Base-by-base conservation (phyloP, 2,888 invertebrate species). In the Drosophila prostipennis region DNA sequence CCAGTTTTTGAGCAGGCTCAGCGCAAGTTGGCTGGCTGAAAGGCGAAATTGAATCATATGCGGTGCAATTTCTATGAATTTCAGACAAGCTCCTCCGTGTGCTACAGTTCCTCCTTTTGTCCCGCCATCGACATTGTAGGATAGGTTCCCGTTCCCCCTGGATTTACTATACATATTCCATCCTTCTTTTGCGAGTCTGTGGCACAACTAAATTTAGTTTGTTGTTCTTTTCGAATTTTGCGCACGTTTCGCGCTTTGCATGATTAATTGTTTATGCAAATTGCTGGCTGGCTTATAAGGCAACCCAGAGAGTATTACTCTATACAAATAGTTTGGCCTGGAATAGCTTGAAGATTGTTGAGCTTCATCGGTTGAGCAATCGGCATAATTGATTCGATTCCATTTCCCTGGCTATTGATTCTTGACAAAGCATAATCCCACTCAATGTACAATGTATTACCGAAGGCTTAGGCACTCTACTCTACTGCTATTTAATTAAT, bases 241-340 rank as follows among this genome's bases (percentile, higher is more conserved):
- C 72, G 78, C 86, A 87, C 85, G 85, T 83, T 83, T 87, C 69
- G 55, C 76, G 79, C 73, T 82, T 77, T 80, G 82, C 80, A 84
- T 84, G 85, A 84, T 85, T 85, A 84, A 85, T 86, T 85, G 80
- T 74, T 82, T 80, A 86, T 86, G 85, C 85, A 79, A 86, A 86
- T 87, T 79, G 71, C 55, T 77, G 56, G 37, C 13, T 70, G 68
- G 76, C 79, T 84, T 80, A 75, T 68, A 75, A 69, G 77, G 73
- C 65, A 32, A 19, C 56, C 26, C 34, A 34, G 3, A 34, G 3
- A 29, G 36, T 6, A 40, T 16, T 16, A 10, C 40, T 40, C 3
- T 42, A 48, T 51, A 46, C 7, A 58, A 23, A 64, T 46, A 55
- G 56, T 49, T 64, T 52, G 34, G 11, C 5, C 0, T 34, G 3